Evolutionary conservation across 2,888 invertebrate genomes (phyloP).

Genomic region (Atrina japonica): DNA sequence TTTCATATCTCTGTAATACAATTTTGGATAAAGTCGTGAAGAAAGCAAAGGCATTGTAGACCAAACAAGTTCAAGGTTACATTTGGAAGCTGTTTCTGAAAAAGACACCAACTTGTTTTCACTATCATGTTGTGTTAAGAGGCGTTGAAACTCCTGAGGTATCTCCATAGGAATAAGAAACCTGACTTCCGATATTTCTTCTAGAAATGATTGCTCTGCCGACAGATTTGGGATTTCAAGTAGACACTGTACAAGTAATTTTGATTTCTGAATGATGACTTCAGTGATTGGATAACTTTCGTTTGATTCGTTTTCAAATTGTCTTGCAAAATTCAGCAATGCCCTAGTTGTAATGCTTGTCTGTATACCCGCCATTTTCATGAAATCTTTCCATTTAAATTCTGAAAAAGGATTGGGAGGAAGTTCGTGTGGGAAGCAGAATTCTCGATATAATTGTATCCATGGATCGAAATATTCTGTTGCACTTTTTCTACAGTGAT

Average conservation of each 20-base stretch:
- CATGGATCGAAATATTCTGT: constrained; percentile 12
- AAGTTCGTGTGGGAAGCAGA: background rate
- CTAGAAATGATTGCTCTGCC: background rate
- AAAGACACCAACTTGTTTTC: background rate
- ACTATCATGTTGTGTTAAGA: background rate
- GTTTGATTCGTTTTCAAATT: background rate
- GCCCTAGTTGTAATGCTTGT: background rate
- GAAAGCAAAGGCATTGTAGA: background rate
- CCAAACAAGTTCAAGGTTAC: constrained; percentile 6
- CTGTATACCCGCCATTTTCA: constrained; percentile 16
- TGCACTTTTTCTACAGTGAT: background rate
- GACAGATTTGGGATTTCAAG: background rate
- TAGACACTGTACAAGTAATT: constrained; percentile 1
- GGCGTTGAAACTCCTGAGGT: background rate
- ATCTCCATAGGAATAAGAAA: constrained; percentile 10
- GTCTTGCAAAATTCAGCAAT: constrained; percentile 3
- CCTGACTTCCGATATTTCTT: background rate
- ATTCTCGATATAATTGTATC: background rate
- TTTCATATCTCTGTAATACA: background rate
- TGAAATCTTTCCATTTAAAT: constrained; percentile 4
- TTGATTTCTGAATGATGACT: constrained; percentile 1
- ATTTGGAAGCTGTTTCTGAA: background rate
- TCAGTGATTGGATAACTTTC: background rate
- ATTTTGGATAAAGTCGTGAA: background rate
- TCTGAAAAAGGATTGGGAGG: constrained; percentile 18